Base-by-base conservation (phyloP, 2,888 invertebrate genomes). In the Andrena chrysosceles region DNA sequence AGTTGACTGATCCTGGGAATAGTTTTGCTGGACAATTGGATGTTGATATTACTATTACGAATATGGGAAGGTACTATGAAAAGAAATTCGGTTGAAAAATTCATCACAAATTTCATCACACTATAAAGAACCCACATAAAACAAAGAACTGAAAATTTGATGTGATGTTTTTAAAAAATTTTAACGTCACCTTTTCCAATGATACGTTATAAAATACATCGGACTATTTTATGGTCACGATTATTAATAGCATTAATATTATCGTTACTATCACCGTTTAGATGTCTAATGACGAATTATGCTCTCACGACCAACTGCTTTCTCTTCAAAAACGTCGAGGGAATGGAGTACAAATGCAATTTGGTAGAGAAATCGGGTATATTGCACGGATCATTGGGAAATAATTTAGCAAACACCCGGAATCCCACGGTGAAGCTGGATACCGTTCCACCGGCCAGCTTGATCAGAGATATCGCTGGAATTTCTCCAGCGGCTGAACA, bases 1-100 rank as follows among this genome's bases (percentile, higher is more conserved):
- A 87, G 29, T 77, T 90, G 6, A 62, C 82, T 0, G 90, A 90
- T 76, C 71, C 85, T 20, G 90, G 90, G 0, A 59, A 77, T 2
- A 88, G 70, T 79, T 83, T 82, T 20, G 85, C 89, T 1, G 90
- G 90, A 3, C 35, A 70, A 5, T 20, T 89, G 5, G 72, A 49
- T 20, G 66, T 88, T 4, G 82, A 76, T 6, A 69, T 90, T 10
- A 77, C 70, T 4, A 6, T 90, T 16, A 72, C 54, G 33, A 82
- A 81, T 60, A 67, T 85, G 2, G 90, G 89, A 67, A 87, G 73
- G 87, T 89, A 87, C 26, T n/a, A n/a, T 66, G 20, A 78, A 77
- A 4, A 56, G 48, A 20, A 82, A n/a, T 29, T 48, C 26, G 10
- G 8, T 29, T 5, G 20, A 20, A 56, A 26, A 29, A 48, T 20